These are phyloP conservation scores for Motacilla alba DNA, from an alignment of 2,113 vertebrate species.

Conservation along the genomic window DNA sequence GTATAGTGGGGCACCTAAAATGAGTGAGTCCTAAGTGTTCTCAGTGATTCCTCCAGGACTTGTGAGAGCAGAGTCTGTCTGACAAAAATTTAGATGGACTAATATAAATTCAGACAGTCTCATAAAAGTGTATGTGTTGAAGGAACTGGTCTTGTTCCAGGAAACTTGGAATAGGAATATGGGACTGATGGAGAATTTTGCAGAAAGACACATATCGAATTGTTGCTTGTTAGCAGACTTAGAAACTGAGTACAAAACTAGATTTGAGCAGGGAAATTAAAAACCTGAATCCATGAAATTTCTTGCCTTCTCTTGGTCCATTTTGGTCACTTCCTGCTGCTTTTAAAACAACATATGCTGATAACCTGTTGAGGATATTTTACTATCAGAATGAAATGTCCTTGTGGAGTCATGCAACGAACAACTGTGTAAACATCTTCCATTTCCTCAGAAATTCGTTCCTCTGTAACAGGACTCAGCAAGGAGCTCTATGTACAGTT, in stretches of 20 bases:
- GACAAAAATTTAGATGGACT: neutral
- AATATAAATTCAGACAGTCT: neutral
- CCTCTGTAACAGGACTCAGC: neutral
- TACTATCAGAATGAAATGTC: neutral
- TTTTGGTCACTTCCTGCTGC: neutral
- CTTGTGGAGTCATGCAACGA: neutral
- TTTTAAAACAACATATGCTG: neutral
- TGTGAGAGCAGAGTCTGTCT: neutral
- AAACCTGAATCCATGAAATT: neutral
- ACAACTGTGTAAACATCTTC: neutral
- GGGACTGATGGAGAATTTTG: neutral
- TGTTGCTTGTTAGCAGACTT: neutral
- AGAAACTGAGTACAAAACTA: neutral
- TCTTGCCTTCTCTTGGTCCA: neutral
- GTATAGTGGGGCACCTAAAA: neutral
- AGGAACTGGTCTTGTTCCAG: neutral
- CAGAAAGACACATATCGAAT: neutral
- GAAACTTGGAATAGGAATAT: neutral
- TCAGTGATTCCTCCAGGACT: neutral
- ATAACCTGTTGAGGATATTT: neutral
- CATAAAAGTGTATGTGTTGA: neutral
- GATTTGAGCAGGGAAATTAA: neutral
- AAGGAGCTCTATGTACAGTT: neutral
- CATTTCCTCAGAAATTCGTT: neutral
- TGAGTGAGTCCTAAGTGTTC: neutral